Conservation (phyloP, 2,888 invertebrate species). For the Aphidius colemani region DNA sequence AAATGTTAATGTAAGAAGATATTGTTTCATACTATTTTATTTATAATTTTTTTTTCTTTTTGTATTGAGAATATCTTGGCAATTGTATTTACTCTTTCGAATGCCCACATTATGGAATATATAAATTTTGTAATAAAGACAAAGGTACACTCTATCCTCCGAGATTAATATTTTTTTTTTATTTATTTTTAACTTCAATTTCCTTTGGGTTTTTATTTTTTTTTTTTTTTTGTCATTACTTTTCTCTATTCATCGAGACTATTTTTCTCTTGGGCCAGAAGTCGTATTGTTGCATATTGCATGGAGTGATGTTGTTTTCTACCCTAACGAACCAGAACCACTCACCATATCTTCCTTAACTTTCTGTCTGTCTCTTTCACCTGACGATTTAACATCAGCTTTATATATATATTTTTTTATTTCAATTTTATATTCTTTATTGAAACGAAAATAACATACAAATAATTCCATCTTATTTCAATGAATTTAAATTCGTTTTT, state of each 20-base stretch:
- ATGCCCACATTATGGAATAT: constrained; percentile 8
- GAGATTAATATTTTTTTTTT: constrained; percentile 16
- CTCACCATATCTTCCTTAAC: constrained; percentile 41
- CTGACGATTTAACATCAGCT: too few relatives aligned
- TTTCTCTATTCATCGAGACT: constrained; percentile 23
- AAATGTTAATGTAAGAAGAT: too few relatives aligned
- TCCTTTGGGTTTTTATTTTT: background rate
- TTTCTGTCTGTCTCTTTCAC: constrained; percentile 21
- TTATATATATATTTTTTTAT: constrained; percentile 7
- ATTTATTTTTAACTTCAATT: constrained; percentile 16
- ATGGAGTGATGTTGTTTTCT: constrained; percentile 53
- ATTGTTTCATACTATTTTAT: too few relatives aligned
- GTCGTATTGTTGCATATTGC: constrained; percentile 55
- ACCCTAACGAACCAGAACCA: constrained; percentile 54
- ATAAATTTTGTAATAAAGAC: constrained; percentile 25
- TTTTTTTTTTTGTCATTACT: background rate
- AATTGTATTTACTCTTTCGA: constrained; percentile 2
- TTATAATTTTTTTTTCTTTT: constrained; percentile 11
- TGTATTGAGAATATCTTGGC: constrained; percentile 10
- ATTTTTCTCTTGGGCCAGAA: constrained; percentile 20
- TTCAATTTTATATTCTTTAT: constrained; percentile 4
- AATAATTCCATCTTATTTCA: too few relatives aligned
- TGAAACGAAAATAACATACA: constrained; percentile 4
- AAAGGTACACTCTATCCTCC: constrained; percentile 23
- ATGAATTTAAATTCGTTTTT: too few relatives aligned